phyloP scores from a whole-genome alignment of 1,140 invertebrate species.

The Apocrypta bakeri region DNA sequence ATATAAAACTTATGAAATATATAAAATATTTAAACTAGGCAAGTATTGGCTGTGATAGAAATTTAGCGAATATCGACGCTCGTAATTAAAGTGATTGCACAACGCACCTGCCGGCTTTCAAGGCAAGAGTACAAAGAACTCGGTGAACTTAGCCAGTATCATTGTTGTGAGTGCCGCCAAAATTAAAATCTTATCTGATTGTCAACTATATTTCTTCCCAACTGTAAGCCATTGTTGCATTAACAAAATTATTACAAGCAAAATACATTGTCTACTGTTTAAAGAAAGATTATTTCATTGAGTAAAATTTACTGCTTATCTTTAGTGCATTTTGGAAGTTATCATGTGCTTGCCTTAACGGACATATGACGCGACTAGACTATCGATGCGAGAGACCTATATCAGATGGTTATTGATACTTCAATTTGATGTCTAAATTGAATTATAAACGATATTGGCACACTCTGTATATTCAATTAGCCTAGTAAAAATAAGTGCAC shows the following conservation, averaged over 20 bases:
- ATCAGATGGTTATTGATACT: background rate
- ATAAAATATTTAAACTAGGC: too few species aligned
- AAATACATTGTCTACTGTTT: background rate
- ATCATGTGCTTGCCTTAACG: too few species aligned
- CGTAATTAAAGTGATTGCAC: background rate
- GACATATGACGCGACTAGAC: background rate
- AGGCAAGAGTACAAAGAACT: background rate
- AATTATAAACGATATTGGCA: background rate
- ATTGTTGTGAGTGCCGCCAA: constrained; percentile 17
- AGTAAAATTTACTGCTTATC: too few species aligned
- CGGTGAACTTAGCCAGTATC: background rate
- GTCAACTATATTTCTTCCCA: background rate
- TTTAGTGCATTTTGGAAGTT: too few species aligned
- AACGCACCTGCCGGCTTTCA: background rate
- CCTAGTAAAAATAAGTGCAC: background rate
- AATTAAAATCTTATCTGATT: constrained; percentile 42
- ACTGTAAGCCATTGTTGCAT: constrained; percentile 8
- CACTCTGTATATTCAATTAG: background rate
- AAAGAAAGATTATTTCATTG: background rate
- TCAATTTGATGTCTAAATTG: background rate
- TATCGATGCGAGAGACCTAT: background rate
- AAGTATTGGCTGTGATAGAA: too few species aligned
- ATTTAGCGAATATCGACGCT: too few species aligned
- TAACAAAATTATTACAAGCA: constrained; percentile 42
- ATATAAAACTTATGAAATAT: too few species aligned